Base-by-base conservation (phyloP, 2,888 invertebrate genomes). In the Chaetoderma sp. region DNA sequence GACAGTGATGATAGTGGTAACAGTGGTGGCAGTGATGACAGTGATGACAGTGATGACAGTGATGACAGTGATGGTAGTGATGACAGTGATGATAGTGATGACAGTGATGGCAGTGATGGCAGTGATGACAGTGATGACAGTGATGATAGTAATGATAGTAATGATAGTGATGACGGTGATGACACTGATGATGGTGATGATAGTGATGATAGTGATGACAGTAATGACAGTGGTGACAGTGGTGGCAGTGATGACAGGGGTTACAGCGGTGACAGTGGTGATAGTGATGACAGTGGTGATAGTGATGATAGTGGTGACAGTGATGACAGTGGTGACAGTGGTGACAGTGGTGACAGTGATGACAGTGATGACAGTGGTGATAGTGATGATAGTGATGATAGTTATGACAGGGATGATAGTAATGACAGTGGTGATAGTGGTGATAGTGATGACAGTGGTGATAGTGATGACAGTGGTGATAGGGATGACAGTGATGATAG, bases 11-110 rank as follows among this genome's bases (percentile, higher is more conserved):
- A 18, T 18, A 18, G 49, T 47, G 49, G 21, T 47, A 21, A 21
- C 21, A 47, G 49, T 47, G 49, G 21, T 47, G 49, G 21, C 21
- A 18, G 49, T n/a, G n/a, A n/a, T 47, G 21, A 21, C 18, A 18
- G 49, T 47, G 49, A 18, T 47, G 49, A 21, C 21, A 47, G 49
- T 47, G 49, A 18, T 47, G 49, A 18, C 49, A 47, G 49, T 47
- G 21, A 18, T 47, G 49, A 47, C 49, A 47, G 49, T 47, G 49
- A 18, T 18, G 49, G 49, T 18, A 47, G 49, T 47, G 49, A 18
- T 47, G 21, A 18, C 18, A 47, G 49, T 47, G 49, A 18, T 47
- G 49, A 21, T 47, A 18, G 49, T 47, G 21, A 18, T 47, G 49
- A 21, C 21, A 18, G 49, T 47, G 49, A 18, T 47, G 21, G 49